Evolutionary conservation across 2,113 vertebrate genomes (phyloP).

Genomic region (Phyllopteryx taeniolatus): DNA sequence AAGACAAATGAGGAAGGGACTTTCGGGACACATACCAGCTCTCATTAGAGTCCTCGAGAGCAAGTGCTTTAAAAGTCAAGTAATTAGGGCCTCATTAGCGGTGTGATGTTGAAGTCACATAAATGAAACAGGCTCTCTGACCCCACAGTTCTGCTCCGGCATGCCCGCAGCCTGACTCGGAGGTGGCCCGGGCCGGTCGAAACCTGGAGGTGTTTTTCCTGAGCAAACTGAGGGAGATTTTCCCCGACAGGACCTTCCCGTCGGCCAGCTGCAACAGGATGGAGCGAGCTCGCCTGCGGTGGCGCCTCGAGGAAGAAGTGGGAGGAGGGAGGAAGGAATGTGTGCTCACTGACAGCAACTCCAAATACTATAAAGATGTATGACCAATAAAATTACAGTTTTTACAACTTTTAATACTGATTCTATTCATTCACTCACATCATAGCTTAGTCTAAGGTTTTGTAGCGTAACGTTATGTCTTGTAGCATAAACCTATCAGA

Average conservation of each 20-base stretch:
- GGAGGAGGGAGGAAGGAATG: conserved; percentile 68
- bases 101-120: conserved; percentile 11
- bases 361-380: background rate
- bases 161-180: conserved; percentile 83
- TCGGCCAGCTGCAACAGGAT: conserved; percentile 72
- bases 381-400: background rate
- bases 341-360: conserved; percentile 65
- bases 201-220: conserved; percentile 84
- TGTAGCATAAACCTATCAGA: no score
- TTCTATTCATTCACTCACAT: no score
- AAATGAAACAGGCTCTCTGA: conserved; percentile 7
- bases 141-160: background rate
- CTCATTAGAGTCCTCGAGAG: conserved; percentile 4
- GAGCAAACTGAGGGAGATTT: conserved; percentile 80
- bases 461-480: no score
- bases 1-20: background rate
- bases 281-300: conserved; percentile 70
- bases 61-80: background rate
- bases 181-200: conserved; percentile 87
- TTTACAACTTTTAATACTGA: no score
- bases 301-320: conserved; percentile 79
- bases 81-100: conserved; percentile 11
- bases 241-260: conserved; percentile 78
- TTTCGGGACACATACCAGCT: background rate
- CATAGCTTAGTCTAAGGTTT: no score